Conservation (phyloP, 1,140 invertebrate genomes). For the honey bee (Apis mellifera) region Amel_HAv3.1 CM009938.2:6579001-6579500, state of each 20-base stretch:
- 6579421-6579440: conserved; percentile 16
- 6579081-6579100: not conserved
- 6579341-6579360: not conserved
- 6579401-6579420: not conserved
- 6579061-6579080: not conserved
- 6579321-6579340: not conserved
- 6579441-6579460: not conserved
- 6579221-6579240: not conserved
- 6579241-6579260: not conserved
- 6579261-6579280: not conserved
- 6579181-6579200: not conserved
- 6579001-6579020: not conserved
- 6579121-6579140: not conserved
- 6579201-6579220: not conserved
- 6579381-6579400: not conserved
- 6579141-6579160: not conserved
- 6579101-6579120: not conserved
- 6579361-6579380: not conserved
- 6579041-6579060: not conserved
- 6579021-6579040: conserved; percentile 10
- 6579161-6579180: not conserved
- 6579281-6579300: not conserved
- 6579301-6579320: not conserved
- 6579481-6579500: conserved; percentile 11
- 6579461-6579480: conserved; percentile 10